Evolutionary conservation across 2,797 vertebrate species (phyloP), one percentile per base, ranked within the genome.

Genomic region (Poeciliopsis turneri): DNA sequence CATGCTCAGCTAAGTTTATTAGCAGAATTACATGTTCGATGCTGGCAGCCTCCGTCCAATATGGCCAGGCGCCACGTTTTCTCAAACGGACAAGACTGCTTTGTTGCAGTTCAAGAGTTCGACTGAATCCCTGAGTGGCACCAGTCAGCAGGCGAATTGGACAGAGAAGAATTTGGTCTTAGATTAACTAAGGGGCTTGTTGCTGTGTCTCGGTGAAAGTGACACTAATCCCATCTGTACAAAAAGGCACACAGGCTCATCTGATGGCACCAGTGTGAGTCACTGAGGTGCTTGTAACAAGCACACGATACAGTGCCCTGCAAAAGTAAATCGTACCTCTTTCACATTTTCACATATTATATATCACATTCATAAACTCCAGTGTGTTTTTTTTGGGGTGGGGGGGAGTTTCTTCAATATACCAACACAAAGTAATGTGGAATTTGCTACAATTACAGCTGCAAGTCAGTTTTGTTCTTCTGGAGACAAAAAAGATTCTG

Each of bases 41-140:
- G 73, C 79, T 80, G 66, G 53, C 80, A 72, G 85, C 75, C 70
- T 75, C 16, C 74, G 72, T 86, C 82, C 82, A 12, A 30, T 75
- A 66, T 93, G 92, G 88, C 92, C 0, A 46, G 23, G 53, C 47
- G 89, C 91, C 92, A 85, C 39, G 5, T 72, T 16, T 74, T 61
- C 77, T 90, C 82, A 79, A 83, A 76, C 89, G 89, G 91, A 87
- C 89, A 84, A 23, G 78, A 80, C 72, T 36, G 75, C 64, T 78
- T 86, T 81, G 87, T 82, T 82, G 80, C 76, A 20, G 84, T 28
- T 77, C 45, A 82, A 85, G 73, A 77, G 82, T 85, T 70, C 79
- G 83, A 87, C 81, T 75, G 79, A 87, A 74, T 82, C 76, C 66
- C 11, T 55, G 87, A 88, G 89, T 78, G 82, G 82, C 84, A 83